Conservation (phyloP, 1,140 invertebrate genomes). For the Metaphire vulgaris region DNA sequence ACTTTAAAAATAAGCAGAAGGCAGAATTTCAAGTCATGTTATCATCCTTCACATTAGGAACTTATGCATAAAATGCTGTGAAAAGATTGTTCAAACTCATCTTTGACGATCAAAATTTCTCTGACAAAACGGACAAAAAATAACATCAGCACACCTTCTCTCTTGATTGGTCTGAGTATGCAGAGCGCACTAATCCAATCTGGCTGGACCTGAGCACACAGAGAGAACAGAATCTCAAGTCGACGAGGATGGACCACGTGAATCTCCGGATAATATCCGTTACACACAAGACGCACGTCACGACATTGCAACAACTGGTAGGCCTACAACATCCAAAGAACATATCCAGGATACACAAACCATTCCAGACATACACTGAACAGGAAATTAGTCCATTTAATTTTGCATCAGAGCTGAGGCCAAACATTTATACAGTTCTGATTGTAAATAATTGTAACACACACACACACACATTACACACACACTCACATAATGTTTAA, state of each 20-base stretch:
- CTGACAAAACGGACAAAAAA: no score
- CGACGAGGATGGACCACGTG: constrained; percentile 93
- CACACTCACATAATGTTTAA: no score
- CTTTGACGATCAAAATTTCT: no score
- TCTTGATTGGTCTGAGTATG: constrained; percentile 69
- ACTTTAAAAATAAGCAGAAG: no score
- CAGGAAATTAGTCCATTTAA: background rate
- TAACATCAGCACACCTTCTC: constrained; percentile 51
- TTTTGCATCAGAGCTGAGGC: no score
- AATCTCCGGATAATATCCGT: constrained; percentile 96
- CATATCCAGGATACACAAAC: background rate
- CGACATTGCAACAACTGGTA: constrained; percentile 73
- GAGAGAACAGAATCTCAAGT: constrained; percentile 79
- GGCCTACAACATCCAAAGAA: constrained; percentile 57
- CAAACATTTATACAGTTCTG: no score
- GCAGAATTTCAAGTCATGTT: no score
- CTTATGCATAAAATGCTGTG: no score
- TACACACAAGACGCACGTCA: constrained; percentile 79
- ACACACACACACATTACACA: no score
- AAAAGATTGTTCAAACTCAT: no score
- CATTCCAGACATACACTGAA: background rate
- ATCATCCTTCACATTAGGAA: no score
- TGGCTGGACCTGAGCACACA: constrained; percentile 91
- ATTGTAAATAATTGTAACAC: no score
- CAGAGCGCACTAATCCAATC: constrained; percentile 97